phyloP scores from a whole-genome alignment of 2,888 invertebrate species.

The Sclerodermus sp. region DNA sequence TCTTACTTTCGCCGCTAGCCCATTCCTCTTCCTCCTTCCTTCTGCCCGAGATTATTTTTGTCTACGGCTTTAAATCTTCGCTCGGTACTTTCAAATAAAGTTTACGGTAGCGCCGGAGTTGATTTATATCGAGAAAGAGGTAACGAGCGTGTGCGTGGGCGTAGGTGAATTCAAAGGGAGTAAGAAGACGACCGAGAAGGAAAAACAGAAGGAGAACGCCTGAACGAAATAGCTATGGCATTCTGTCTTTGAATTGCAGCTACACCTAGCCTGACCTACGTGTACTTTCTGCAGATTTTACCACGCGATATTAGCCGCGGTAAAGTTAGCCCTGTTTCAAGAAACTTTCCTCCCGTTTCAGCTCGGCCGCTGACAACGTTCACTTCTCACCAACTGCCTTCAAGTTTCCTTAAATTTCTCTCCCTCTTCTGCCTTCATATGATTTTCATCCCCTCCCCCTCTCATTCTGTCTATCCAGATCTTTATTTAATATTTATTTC shows the following conservation, averaged over 20 bases:
- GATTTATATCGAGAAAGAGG: constrained; percentile 37
- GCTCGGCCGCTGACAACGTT: no score
- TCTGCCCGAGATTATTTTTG: constrained; percentile 41
- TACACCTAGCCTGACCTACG: constrained; percentile 16
- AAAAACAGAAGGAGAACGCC: not conserved
- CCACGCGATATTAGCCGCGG: constrained; percentile 24
- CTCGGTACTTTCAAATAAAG: constrained; percentile 46
- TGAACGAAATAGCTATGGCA: constrained; percentile 25
- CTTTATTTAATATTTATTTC: no score
- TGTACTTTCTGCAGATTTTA: constrained; percentile 12
- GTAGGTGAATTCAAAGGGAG: not conserved
- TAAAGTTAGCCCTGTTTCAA: constrained; percentile 16
- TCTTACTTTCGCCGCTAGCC: constrained; percentile 6
- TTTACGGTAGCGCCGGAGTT: constrained; percentile 42
- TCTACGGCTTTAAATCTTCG: constrained; percentile 42
- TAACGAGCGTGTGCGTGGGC: not conserved
- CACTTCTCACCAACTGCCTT: no score
- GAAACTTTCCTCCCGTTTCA: not conserved
- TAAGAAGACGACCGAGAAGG: not conserved
- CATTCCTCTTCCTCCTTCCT: constrained; percentile 19
- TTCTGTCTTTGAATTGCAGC: constrained; percentile 25
- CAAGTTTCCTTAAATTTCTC: no score
- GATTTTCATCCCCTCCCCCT: no score
- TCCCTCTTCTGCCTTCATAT: no score
- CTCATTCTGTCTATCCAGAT: no score